A percentile compares a stretch with the other conserved stretches of the same genome.
Conservation (phyloP, 2,797 vertebrate species). For the Centroberyx gerrardi region DNA sequence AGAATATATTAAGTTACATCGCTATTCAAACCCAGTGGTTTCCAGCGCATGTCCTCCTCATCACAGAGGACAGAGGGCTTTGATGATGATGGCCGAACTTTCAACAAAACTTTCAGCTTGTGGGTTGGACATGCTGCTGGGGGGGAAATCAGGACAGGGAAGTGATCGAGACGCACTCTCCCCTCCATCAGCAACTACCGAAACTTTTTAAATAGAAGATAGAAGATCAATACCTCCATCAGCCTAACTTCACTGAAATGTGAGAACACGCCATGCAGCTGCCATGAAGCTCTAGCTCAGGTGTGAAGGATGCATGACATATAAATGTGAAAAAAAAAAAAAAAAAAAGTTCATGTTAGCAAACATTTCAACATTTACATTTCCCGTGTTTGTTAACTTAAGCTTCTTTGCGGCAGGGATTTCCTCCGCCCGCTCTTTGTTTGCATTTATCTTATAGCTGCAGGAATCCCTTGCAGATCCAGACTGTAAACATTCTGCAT, state of each 20-base stretch:
- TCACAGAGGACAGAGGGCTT: background rate
- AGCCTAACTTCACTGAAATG: background rate
- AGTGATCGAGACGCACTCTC: no score
- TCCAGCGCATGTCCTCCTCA: background rate
- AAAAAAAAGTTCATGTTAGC: background rate
- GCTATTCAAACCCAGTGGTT: background rate
- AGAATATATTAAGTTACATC: background rate
- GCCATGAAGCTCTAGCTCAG: no score
- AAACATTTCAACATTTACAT: background rate
- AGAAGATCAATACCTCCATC: background rate
- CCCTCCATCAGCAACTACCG: no score
- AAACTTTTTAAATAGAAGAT: no score
- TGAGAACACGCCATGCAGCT: background rate
- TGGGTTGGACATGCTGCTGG: background rate
- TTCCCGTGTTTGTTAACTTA: background rate
- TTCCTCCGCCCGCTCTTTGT: background rate
- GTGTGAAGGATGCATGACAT: background rate
- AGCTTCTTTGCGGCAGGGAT: background rate
- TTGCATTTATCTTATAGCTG: conserved; percentile 34
- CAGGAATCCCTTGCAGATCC: conserved; percentile 9
- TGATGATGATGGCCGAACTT: background rate
- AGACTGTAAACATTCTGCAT: background rate
- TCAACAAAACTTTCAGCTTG: background rate
- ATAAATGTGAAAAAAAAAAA: no score
- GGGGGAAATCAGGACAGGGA: no score